Conservation (phyloP, 2,113 vertebrate genomes). For the Archocentrus centrarchus region DNA sequence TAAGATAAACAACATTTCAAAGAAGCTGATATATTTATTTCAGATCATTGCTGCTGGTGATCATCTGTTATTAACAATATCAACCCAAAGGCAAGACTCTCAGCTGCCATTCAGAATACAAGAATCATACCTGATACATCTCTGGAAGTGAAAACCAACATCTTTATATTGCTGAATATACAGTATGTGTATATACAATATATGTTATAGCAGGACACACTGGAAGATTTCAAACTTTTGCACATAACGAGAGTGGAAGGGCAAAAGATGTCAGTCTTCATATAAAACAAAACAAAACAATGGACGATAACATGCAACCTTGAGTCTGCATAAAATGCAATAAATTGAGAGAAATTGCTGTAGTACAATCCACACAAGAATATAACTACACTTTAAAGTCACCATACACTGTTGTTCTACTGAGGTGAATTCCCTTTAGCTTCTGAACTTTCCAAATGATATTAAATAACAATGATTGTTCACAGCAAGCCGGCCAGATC, state of each 20-base stretch:
- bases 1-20: constrained; percentile 15
- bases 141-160: constrained; percentile 41
- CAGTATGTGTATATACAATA: constrained; percentile 21
- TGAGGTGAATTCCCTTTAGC: neutral
- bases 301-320: constrained; percentile 72
- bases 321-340: neutral
- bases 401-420: neutral
- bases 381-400: constrained; percentile 9
- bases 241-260: constrained; percentile 4
- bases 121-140: constrained; percentile 50
- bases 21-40: constrained; percentile 57
- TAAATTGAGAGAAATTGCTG: neutral
- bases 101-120: constrained; percentile 54
- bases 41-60: constrained; percentile 61
- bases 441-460: neutral
- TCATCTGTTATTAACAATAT: constrained; percentile 53
- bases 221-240: constrained; percentile 46
- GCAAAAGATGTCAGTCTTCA: constrained; percentile 60
- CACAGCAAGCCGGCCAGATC: neutral
- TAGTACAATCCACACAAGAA: neutral
- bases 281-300: constrained; percentile 74
- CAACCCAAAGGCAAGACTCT: constrained; percentile 52
- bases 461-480: neutral
- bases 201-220: constrained; percentile 37
- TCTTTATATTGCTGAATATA: constrained; percentile 48